Conservation (phyloP, 1,140 invertebrate genomes). For the Drosophila teissieri region DNA sequence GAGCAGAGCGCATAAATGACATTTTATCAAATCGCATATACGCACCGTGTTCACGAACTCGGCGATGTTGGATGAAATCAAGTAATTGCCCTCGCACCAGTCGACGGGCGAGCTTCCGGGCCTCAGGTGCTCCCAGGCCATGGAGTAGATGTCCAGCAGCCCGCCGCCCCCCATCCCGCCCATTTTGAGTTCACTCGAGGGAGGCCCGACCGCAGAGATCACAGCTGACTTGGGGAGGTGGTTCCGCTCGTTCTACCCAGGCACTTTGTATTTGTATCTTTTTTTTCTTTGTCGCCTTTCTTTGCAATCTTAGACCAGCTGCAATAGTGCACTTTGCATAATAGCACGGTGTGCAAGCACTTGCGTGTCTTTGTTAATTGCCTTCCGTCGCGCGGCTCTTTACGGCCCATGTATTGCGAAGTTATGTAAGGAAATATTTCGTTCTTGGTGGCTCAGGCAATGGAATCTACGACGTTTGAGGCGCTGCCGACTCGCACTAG, state of each 20-base stretch:
- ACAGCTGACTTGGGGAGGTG: not conserved
- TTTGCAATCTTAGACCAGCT: conserved; percentile 14
- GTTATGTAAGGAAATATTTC: conserved; percentile 24
- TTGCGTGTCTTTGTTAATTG: conserved; percentile 31
- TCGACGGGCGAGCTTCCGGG: conserved; percentile 92
- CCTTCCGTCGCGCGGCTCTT: not conserved
- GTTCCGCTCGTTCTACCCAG: conserved; percentile 5
- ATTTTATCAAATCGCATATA: conserved; percentile 63
- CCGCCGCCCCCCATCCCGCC: conserved; percentile 29
- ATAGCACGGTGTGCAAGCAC: conserved; percentile 27
- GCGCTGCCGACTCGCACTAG: conserved; percentile 10
- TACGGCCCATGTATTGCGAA: not conserved
- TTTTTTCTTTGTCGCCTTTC: not conserved
- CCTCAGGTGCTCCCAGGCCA: conserved; percentile 89
- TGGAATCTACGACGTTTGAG: not conserved
- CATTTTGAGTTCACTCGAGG: conserved; percentile 2
- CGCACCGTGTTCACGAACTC: conserved; percentile 93
- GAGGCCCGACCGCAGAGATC: conserved; percentile 24
- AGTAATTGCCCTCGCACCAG: conserved; percentile 94
- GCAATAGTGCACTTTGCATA: conserved; percentile 45
- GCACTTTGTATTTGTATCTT: conserved; percentile 41
- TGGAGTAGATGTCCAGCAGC: conserved; percentile 71
- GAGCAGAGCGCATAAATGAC: conserved; percentile 18
- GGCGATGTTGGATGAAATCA: conserved; percentile 90
- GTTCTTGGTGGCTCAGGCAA: not conserved